phyloP scores from a whole-genome alignment of 92 coral and sea anemone species.

The Palythoa heliodiscus region DNA sequence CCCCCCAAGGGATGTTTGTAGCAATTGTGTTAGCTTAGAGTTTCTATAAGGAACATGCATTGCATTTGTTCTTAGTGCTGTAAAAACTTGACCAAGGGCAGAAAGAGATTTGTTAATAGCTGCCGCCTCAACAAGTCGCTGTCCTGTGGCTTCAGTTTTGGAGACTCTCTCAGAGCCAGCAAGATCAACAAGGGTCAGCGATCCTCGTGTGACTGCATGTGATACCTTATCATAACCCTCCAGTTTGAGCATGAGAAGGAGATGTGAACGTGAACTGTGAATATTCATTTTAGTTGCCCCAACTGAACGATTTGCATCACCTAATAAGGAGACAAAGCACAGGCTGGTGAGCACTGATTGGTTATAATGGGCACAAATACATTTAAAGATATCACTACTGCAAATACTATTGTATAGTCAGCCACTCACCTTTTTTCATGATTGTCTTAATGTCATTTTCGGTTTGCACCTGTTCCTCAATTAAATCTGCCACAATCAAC shows the following conservation, averaged over 20 bases:
- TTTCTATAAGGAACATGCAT: constrained; percentile 93
- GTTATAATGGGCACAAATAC: no score
- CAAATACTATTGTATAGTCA: not conserved
- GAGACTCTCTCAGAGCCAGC: constrained; percentile 93
- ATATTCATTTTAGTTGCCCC: constrained; percentile 92
- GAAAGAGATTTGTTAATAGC: constrained; percentile 90
- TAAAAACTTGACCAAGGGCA: constrained; percentile 88
- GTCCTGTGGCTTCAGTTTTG: constrained; percentile 91
- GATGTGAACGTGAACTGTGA: constrained; percentile 90
- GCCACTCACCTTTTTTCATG: constrained; percentile 74
- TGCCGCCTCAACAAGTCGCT: constrained; percentile 90
- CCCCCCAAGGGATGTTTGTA: constrained; percentile 87
- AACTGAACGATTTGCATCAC: constrained; percentile 81
- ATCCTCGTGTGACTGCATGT: constrained; percentile 76
- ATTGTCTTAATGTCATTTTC: constrained; percentile 72
- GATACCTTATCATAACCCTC: constrained; percentile 80
- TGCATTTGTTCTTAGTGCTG: constrained; percentile 80
- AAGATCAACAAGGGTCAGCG: constrained; percentile 85
- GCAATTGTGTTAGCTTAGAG: constrained; percentile 85
- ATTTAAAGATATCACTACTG: no score
- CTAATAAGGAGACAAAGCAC: constrained; percentile 38
- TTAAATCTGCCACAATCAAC: constrained; percentile 69
- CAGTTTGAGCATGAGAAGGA: constrained; percentile 68
- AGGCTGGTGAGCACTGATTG: no score
- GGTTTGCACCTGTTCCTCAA: constrained; percentile 69